Base-by-base conservation (phyloP, 2,797 vertebrate species). In the Hemitrygon akajei region DNA sequence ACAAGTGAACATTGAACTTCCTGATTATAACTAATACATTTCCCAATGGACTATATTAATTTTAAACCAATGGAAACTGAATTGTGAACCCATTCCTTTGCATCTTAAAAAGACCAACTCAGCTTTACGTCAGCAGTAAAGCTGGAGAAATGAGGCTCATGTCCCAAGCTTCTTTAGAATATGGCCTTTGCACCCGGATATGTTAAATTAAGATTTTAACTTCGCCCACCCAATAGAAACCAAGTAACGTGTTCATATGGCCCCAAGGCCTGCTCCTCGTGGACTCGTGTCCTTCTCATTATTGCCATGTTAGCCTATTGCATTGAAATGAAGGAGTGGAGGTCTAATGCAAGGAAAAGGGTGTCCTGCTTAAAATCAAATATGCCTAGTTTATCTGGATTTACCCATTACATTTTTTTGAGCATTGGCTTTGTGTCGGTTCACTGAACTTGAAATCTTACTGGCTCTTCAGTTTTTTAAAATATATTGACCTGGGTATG, bases 341-440 rank as follows among this genome's bases (percentile, higher is more conserved):
- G 16, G 3, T 16, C 66, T 18, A 3, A 34, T n/a, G n/a, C 60
- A 37, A 34, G 16, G 34, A 7, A 34, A 0, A 2, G 14, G 12
- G 76, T 79, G 66, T 79, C 76, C 76, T 79, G n/a, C 58, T 87
- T 87, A 11, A 86, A 84, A 84, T 30, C 56, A 58, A 86, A 60
- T 60, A 60, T 30, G 27, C 27, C 56, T 27, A 16, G 82, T 86
- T 58, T 20, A 86, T 60, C 20, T 89, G 60, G 86, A 34, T n/a
- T 22, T 20, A 69, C 22, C 18, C 34, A n/a, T 22, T 22, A 66
- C 2, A 69, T 69, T 63, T 87, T n/a, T 34, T 0, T 63, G 27
- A 87, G 18, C n/a, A 73, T 89, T 89, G 9, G 60, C 60, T 20
- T 37, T 66, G 6, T 66, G n/a, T n/a, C 60, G 20, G 16, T 66